A percentile compares a stretch with the other conserved stretches of the same genome.
phyloP scores from a whole-genome alignment of 2,888 invertebrate species.

The Hirtodrosophila trivittata region DNA sequence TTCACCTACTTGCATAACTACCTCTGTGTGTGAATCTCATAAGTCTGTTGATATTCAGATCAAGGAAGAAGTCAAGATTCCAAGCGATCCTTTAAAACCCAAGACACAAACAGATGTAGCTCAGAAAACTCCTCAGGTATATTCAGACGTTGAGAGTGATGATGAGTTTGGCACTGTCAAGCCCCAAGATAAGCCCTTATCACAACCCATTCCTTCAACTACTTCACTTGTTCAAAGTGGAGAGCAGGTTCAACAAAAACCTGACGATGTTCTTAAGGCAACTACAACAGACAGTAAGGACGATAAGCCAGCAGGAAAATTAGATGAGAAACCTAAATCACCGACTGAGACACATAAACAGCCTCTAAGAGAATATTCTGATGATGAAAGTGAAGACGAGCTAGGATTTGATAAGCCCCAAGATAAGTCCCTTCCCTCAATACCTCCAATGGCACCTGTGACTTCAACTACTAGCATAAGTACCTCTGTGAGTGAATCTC shows the following conservation, averaged over 20 bases:
- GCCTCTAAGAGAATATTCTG: constrained; percentile 1
- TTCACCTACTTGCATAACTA: too few relatives aligned
- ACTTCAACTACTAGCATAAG: constrained; percentile 15
- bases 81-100: neutral
- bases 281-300: too few relatives aligned
- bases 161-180: constrained; percentile 8
- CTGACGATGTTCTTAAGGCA: too few relatives aligned
- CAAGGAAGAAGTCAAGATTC: constrained; percentile 13
- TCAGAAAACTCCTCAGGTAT: neutral
- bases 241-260: too few relatives aligned
- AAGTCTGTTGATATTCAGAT: constrained; percentile 11
- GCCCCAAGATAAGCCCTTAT: constrained; percentile 7
- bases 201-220: too few relatives aligned
- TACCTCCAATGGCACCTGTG: too few relatives aligned
- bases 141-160: constrained; percentile 22
- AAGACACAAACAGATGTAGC: too few relatives aligned
- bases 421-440: neutral
- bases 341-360: constrained; percentile 10
- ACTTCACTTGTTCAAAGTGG: too few relatives aligned
- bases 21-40: too few relatives aligned
- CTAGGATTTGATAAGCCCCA: neutral
- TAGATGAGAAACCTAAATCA: constrained; percentile 14
- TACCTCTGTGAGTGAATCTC: constrained; percentile 1
- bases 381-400: constrained; percentile 10
- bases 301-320: too few relatives aligned